A percentile compares a stretch with the other conserved stretches of the same genome.
phyloP scores from a whole-genome alignment of 2,797 vertebrate species.

The Enteromius trimaculatus region DNA sequence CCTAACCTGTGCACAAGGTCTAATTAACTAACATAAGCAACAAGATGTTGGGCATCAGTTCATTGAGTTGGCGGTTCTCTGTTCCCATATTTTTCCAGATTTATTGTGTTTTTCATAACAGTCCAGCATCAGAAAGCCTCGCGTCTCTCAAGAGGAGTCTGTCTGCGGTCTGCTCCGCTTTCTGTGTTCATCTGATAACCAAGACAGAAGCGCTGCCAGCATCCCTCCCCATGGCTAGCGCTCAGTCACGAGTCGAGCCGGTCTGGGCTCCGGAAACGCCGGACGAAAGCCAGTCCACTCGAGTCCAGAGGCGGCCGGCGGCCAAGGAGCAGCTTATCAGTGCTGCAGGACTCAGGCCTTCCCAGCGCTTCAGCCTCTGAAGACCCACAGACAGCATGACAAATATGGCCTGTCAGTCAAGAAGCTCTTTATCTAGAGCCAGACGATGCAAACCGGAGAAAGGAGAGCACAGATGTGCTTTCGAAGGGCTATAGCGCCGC shows the following conservation, averaged over 20 bases:
- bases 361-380: slow-evolving; percentile 17
- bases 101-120: background rate
- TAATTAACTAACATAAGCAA: background rate
- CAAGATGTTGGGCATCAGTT: background rate
- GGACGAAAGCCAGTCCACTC: slow-evolving; percentile 36
- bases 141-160: background rate
- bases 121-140: background rate
- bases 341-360: slow-evolving; percentile 33
- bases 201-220: slow-evolving; percentile 31
- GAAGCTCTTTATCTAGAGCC: slow-evolving; percentile 37
- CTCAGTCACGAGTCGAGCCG: background rate
- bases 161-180: slow-evolving; percentile 19
- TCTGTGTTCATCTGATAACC: slow-evolving; percentile 46
- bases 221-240: background rate
- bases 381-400: slow-evolving; percentile 37
- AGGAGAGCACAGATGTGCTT: background rate
- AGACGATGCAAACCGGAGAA: slow-evolving; percentile 4
- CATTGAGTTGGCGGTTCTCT: background rate
- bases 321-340: slow-evolving; percentile 44
- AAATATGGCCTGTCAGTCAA: slow-evolving; percentile 40
- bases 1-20: background rate
- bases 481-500: background rate
- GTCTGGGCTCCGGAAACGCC: slow-evolving; percentile 27
- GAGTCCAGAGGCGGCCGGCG: slow-evolving; percentile 9
- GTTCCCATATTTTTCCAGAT: background rate